phyloP scores from a whole-genome alignment of 2,888 invertebrate genomes.

The Asteroscopus sphinx region DNA sequence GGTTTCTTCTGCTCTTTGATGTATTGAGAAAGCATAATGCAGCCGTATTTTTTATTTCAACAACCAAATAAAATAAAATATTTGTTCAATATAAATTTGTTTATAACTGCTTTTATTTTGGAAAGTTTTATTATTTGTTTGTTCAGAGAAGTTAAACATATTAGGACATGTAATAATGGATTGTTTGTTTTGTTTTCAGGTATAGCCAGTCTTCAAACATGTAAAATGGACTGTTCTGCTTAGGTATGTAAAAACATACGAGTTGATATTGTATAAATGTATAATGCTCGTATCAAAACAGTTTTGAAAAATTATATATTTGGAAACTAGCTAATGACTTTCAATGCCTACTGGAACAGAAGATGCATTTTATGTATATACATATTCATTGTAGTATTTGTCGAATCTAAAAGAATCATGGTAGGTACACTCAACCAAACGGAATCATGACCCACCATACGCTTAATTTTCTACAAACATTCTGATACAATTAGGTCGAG shows the following conservation, averaged over 20 bases:
- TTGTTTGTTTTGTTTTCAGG: slow-evolving; percentile 37
- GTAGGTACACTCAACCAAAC: no score
- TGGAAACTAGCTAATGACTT: no score
- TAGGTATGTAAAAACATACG: slow-evolving; percentile 42
- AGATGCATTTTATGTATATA: no score
- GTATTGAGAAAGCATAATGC: slow-evolving; percentile 2
- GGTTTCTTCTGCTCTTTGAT: slow-evolving; percentile 11
- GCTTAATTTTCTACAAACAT: no score
- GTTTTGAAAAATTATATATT: no score
- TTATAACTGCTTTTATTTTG: background rate
- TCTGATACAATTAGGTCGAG: no score
- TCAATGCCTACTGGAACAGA: no score
- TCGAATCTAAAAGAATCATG: no score
- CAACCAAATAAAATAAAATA: background rate
- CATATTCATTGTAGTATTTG: no score
- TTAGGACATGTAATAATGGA: background rate
- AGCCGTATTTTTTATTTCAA: slow-evolving; percentile 5
- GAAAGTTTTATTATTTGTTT: background rate
- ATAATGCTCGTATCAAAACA: no score
- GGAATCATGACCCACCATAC: no score
- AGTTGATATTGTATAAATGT: no score
- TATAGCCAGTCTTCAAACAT: slow-evolving; percentile 25
- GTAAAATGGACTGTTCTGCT: slow-evolving; percentile 25
- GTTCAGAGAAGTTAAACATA: background rate
- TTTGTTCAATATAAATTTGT: background rate